phyloP scores from a whole-genome alignment of 2,888 invertebrate genomes.

The Polymixis lichenea region DNA sequence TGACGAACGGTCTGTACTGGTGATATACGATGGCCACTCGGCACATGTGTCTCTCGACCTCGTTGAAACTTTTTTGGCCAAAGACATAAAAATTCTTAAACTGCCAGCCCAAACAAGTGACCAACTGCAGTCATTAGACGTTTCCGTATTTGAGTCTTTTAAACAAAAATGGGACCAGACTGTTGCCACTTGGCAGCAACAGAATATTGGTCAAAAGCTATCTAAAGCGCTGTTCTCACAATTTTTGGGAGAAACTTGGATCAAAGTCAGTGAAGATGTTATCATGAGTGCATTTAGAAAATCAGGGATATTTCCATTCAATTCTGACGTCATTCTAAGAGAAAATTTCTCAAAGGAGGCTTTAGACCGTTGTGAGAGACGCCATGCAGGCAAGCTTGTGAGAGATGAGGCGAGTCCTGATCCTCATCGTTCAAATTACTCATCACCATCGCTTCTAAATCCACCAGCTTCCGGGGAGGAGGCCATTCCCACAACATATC shows the following conservation, averaged over 20 bases:
- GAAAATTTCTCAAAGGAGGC: neutral
- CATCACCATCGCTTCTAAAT: neutral
- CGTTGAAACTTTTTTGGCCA: neutral
- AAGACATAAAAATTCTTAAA: neutral
- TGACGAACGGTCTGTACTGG: neutral
- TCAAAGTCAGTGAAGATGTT: neutral
- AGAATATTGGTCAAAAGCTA: conserved; percentile 2
- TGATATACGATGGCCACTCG: neutral
- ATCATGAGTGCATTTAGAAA: conserved; percentile 8
- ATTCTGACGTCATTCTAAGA: conserved; percentile 10
- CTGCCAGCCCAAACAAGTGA: neutral
- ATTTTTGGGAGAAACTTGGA: conserved; percentile 3
- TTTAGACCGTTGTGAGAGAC: neutral
- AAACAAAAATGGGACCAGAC: too few species aligned
- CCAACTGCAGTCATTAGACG: neutral
- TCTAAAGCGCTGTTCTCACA: conserved; percentile 1
- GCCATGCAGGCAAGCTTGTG: neutral
- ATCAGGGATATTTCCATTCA: conserved; percentile 3
- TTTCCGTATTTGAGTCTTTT: too few species aligned
- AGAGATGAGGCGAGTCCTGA: neutral
- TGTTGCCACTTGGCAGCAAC: neutral
- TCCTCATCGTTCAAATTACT: conserved; percentile 5
- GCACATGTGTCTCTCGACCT: conserved; percentile 7
- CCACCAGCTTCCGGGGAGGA: neutral
- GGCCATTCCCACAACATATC: conserved; percentile 2